phyloP scores from a whole-genome alignment of 2,888 invertebrate genomes.

The Carcina quercana region DNA sequence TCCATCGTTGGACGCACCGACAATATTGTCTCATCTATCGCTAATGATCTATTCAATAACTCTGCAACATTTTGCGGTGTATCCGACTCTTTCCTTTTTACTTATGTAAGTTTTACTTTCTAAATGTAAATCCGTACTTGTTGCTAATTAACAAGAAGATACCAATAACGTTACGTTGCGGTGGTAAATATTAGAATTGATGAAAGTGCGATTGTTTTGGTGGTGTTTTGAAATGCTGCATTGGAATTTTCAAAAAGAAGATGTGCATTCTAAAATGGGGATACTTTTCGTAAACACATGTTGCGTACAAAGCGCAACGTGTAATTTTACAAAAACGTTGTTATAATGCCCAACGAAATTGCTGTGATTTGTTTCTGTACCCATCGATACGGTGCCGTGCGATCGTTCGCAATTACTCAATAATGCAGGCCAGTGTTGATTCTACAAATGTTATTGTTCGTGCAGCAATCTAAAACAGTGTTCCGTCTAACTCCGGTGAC shows the following conservation, averaged over 20 bases:
- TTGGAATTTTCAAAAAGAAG: slow-evolving; percentile 2
- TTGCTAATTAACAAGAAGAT: slow-evolving; percentile 10
- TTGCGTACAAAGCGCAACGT: slow-evolving; percentile 34
- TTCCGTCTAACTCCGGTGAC: slow-evolving; percentile 11
- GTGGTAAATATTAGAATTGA: not conserved
- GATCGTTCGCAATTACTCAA: slow-evolving; percentile 56
- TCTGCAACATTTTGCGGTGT: slow-evolving; percentile 13
- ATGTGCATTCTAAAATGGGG: slow-evolving; percentile 28
- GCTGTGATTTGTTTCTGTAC: slow-evolving; percentile 58
- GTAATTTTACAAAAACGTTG: slow-evolving; percentile 64
- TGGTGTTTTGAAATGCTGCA: not conserved
- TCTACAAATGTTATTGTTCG: slow-evolving; percentile 37
- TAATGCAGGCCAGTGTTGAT: slow-evolving; percentile 44
- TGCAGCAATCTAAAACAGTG: slow-evolving; percentile 16
- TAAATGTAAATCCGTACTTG: slow-evolving; percentile 13
- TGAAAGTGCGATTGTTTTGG: not conserved
- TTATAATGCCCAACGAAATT: slow-evolving; percentile 58
- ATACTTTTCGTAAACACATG: slow-evolving; percentile 54
- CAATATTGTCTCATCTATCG: slow-evolving; percentile 66
- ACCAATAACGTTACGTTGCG: not conserved
- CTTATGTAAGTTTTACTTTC: slow-evolving; percentile 10
- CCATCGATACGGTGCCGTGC: slow-evolving; percentile 38
- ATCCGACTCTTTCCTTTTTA: slow-evolving; percentile 7
- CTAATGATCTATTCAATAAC: slow-evolving; percentile 60
- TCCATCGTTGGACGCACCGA: slow-evolving; percentile 31